Base-by-base conservation (phyloP, 2,888 invertebrate species). In the Ashinkailepas kermadecensis region DNA sequence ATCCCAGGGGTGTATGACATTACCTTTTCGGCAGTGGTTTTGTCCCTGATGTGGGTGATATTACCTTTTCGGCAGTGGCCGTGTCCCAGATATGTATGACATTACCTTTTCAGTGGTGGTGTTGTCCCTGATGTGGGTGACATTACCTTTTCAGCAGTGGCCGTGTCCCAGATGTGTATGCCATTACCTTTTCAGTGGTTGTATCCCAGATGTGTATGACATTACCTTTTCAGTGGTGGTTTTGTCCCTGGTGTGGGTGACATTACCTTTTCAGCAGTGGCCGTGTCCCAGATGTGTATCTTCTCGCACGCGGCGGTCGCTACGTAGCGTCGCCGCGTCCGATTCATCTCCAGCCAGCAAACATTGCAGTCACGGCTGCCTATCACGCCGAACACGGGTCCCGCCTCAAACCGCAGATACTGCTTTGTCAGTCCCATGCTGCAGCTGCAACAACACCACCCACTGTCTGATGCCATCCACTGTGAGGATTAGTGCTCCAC, bases 261-360 rank as follows among this genome's bases (percentile, higher is more conserved):
- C 21, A 80, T 86, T 88, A 94, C 93, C 90, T 93, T 94, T 87
- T 94, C 93, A 70, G 93, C 92, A 12, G 94, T 91, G 86, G 94
- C 91, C 87, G 97, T 90, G 89, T 99, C 98, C 96, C 97, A 99
- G 86, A 99, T 91, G 86, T 94, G 91, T 83, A 97, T 93, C 90
- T 96, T 93, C 89, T 99, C 97, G 86, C 95, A 95, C 13, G 95
- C 96, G 81, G 95, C 96, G n/a, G 93, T 93, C 78, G 96, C 97
- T 80, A 95, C 91, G 88, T 92, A 96, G 87, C 95, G 91, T 78
- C 95, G 95, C 86, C 93, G 93, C 83, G 92, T 91, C 80, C 92
- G 92, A 85, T 93, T 91, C 82, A 93, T 88, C 67, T 93, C 92
- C 1, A 97, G 91, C 87, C 95, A 95, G 81, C 91, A 90, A 62